Base-by-base conservation (phyloP, 2,797 vertebrate species). In the Phoxinus dragarum region DNA sequence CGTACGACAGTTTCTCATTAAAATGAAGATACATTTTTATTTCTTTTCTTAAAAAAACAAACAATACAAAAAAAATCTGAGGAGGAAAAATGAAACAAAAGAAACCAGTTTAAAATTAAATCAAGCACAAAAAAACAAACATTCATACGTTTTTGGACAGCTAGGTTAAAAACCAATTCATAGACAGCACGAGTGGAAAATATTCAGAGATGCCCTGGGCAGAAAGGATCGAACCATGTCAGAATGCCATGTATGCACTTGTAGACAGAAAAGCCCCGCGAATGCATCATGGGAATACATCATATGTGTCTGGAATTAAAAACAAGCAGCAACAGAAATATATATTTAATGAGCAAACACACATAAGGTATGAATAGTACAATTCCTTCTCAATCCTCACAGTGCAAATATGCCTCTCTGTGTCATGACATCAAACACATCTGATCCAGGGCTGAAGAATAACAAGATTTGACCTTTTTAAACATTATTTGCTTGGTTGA, bases 21-120 rank as follows among this genome's bases (percentile, higher is more conserved):
- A 96, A 96, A 96, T 95, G 95, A 96, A 94, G 94, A 96, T 95
- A 96, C 94, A 95, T 95, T 96, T 96, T 96, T 96, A 94, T 94
- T 95, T 93, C 87, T 93, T 95, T 95, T 94, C 93, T 94, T 95
- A 88, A 90, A 90, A 90, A 90, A 95, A 95, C 92, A 95, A 95
- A 95, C 94, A 94, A 95, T 95, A 96, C 94, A 95, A 94, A 96
- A 75, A 89, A 95, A 95, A 92, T 94, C 90, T 92, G 92, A 94
- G 94, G 93, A 94, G 92, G 92, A 91, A 94, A 94, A 94, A 94
- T 93, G 90, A 94, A 92, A 91, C 93, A 92, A 93, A 92, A 93
- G 91, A 91, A 91, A 38, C 17, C 31, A 54, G 11, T 40, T 56
- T 90, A 88, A 89, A 93, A 89, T n/a, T 68, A 34, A 80, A 49